These are phyloP conservation scores for Bucco capensis DNA, from an alignment of 2,113 vertebrate species.

Conservation along the genomic window DNA sequence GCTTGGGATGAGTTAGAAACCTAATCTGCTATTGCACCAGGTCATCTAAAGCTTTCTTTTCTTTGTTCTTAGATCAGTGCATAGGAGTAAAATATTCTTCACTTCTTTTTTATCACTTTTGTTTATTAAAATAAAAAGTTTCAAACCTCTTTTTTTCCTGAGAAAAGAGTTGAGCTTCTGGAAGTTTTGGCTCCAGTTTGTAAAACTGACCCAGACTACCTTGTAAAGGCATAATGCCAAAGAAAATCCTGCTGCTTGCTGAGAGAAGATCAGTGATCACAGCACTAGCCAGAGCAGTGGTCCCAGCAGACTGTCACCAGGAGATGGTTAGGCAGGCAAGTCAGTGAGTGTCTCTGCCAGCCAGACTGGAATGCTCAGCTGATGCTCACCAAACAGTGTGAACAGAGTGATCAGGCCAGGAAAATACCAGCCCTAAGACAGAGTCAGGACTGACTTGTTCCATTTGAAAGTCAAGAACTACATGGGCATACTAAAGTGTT, in stretches of 20 bases:
- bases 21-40: not conserved
- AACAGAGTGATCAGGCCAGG: not conserved
- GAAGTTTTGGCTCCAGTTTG: not conserved
- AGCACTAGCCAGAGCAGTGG: no score
- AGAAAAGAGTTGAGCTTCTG: not conserved
- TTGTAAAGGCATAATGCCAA: no score
- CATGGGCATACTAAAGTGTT: not conserved
- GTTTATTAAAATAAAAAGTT: not conserved
- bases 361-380: not conserved
- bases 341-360: no score
- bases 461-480: not conserved
- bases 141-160: accelerated
- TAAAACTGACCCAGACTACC: not conserved
- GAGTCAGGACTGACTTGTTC: not conserved
- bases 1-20: not conserved
- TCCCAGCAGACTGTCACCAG: no score
- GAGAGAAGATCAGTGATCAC: no score
- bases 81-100: not conserved
- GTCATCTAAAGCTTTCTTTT: not conserved
- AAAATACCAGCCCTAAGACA: not conserved
- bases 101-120: not conserved
- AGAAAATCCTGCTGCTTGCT: no score
- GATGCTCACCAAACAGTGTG: not conserved
- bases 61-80: not conserved
- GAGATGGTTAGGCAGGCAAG: no score